Evolutionary conservation across 2,113 vertebrate genomes (phyloP).

Genomic region (Acinonyx jubatus): DNA sequence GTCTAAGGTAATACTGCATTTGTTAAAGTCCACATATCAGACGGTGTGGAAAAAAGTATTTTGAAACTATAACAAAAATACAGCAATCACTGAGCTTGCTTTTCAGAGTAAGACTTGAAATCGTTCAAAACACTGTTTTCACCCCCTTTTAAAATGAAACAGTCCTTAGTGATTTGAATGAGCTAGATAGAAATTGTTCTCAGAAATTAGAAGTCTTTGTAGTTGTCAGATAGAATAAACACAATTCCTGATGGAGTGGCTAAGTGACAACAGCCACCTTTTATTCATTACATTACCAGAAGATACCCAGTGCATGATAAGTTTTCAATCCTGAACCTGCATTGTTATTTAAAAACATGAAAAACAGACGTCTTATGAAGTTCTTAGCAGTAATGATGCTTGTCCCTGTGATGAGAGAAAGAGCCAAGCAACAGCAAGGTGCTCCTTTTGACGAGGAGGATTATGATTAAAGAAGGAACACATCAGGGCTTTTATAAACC

Average conservation of each 20-base stretch:
- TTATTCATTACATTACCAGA: conserved; percentile 71
- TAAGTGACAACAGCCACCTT: conserved; percentile 57
- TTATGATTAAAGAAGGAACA: conserved; percentile 37
- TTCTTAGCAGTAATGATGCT: conserved; percentile 62
- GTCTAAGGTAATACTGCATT: background rate
- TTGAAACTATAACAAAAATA: conserved; percentile 17
- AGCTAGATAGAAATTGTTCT: conserved; percentile 66
- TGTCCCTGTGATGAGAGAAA: conserved; percentile 30
- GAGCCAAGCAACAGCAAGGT: conserved; percentile 56
- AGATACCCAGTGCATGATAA: conserved; percentile 41
- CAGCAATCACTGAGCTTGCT: background rate
- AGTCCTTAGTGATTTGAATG: conserved; percentile 58
- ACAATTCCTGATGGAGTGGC: conserved; percentile 48
- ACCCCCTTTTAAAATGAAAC: conserved; percentile 49
- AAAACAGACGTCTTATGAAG: conserved; percentile 15
- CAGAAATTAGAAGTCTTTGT: conserved; percentile 73
- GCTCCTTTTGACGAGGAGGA: conserved; percentile 43
- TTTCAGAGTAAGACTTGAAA: background rate
- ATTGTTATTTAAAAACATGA: conserved; percentile 34
- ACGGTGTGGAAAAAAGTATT: background rate
- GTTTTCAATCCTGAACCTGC: conserved; percentile 32
- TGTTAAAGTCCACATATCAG: background rate
- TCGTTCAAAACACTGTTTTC: background rate
- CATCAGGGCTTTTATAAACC: conserved; percentile 50
- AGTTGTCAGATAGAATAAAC: conserved; percentile 67